Conservation (phyloP, 2,888 invertebrate genomes). For the Drosophila meridionalis region DNA sequence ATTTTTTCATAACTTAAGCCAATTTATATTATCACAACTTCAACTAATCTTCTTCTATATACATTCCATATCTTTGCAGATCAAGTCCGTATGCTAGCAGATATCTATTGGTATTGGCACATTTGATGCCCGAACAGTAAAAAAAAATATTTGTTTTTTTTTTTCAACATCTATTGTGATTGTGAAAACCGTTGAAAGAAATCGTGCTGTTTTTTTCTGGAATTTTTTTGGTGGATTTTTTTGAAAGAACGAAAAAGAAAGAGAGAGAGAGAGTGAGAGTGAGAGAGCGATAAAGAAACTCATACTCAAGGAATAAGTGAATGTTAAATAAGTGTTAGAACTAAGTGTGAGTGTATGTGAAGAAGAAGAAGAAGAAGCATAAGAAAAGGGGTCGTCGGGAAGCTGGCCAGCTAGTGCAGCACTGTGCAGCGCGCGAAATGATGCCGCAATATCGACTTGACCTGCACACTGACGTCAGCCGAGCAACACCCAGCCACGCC, state of each 20-base stretch:
- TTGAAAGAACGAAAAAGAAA: neutral
- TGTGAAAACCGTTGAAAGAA: constrained; percentile 21
- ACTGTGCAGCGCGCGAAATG: constrained; percentile 53
- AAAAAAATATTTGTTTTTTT: constrained; percentile 9
- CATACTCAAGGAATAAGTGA: constrained; percentile 30
- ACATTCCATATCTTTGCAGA: constrained; percentile 35
- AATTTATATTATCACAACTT: neutral
- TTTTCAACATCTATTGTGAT: constrained; percentile 20
- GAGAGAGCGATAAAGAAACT: constrained; percentile 10
- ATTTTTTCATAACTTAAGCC: neutral
- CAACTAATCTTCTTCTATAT: neutral
- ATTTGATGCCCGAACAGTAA: constrained; percentile 5
- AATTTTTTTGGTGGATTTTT: constrained; percentile 26
- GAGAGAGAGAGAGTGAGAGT: neutral
- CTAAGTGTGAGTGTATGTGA: constrained; percentile 16
- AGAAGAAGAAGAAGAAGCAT: neutral
- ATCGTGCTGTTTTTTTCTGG: constrained; percentile 15
- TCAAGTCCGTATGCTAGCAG: constrained; percentile 21
- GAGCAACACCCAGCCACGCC: constrained; percentile 44
- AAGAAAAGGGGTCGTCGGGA: constrained; percentile 21
- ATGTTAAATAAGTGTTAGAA: constrained; percentile 27
- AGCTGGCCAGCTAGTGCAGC: constrained; percentile 41
- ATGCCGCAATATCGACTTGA: constrained; percentile 57
- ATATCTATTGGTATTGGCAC: constrained; percentile 16
- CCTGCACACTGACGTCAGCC: constrained; percentile 55